phyloP scores from a whole-genome alignment of 1,140 invertebrate genomes.

The Drosophila aff. region DNA sequence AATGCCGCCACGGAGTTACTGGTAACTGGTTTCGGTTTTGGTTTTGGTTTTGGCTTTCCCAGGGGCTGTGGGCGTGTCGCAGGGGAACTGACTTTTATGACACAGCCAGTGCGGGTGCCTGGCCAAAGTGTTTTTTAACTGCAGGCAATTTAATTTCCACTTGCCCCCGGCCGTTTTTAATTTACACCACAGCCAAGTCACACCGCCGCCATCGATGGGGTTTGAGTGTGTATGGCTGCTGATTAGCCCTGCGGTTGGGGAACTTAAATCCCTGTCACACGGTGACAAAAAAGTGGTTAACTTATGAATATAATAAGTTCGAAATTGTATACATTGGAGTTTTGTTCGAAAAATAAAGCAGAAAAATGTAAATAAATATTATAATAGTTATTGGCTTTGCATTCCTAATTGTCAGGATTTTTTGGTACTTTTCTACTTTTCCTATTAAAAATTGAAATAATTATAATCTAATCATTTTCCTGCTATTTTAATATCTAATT shows the following conservation, averaged over 20 bases:
- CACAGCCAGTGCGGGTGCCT: slow-evolving; percentile 41
- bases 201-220: slow-evolving; percentile 57
- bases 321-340: no score
- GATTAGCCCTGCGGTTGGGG: slow-evolving; percentile 58
- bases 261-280: slow-evolving; percentile 20
- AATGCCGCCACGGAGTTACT: slow-evolving; percentile 59
- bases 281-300: not conserved
- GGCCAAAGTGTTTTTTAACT: slow-evolving; percentile 77
- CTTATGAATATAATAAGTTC: not conserved
- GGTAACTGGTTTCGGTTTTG: slow-evolving; percentile 6
- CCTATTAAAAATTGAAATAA: no score
- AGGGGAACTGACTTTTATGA: slow-evolving; percentile 66
- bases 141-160: slow-evolving; percentile 81
- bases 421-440: no score
- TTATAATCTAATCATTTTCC: no score
- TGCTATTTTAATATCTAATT: no score
- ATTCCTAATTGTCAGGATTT: no score
- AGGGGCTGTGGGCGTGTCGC: slow-evolving; percentile 54
- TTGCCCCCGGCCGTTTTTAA: slow-evolving; percentile 59
- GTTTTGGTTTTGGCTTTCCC: not conserved
- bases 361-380: no score
- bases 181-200: slow-evolving; percentile 44
- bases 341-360: no score
- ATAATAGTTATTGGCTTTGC: no score
- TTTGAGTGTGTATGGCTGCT: slow-evolving; percentile 56